Evolutionary conservation across 2,797 vertebrate species (phyloP).

Genomic region (Lacerta viridis): DNA sequence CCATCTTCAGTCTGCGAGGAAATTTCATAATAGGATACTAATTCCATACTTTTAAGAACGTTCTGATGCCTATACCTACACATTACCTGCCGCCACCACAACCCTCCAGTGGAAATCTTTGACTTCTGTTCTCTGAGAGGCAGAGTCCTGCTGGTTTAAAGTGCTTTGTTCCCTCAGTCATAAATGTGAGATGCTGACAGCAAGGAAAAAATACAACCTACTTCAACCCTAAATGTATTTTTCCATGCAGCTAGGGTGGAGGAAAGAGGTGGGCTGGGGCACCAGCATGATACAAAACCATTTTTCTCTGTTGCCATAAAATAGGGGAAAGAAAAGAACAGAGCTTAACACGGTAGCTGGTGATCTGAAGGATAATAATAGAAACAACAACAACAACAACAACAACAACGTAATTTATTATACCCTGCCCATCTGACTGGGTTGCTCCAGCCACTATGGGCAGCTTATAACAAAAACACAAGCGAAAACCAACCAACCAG

Average conservation of each 20-base stretch:
- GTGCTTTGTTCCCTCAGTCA: background rate
- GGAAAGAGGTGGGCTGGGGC: background rate
- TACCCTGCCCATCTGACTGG: no score
- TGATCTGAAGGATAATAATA: background rate
- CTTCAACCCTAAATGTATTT: background rate
- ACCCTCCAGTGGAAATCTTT: background rate
- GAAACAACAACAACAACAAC: no score
- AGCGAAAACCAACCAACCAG: no score
- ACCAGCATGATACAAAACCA: background rate
- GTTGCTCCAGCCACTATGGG: no score
- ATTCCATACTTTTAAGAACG: background rate
- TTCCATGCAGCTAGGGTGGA: background rate
- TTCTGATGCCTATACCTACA: background rate
- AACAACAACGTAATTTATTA: no score
- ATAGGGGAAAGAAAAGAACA: background rate
- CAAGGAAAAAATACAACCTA: background rate
- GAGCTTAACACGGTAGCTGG: no score
- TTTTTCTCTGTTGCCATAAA: background rate
- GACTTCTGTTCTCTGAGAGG: background rate
- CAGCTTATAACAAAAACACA: no score
- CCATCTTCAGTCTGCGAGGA: background rate
- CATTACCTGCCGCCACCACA: background rate
- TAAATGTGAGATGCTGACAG: background rate
- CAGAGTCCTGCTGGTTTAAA: slow-evolving; percentile 15
- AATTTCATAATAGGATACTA: background rate